Conservation (phyloP, 2,888 invertebrate species). For the Lithophane socia region DNA sequence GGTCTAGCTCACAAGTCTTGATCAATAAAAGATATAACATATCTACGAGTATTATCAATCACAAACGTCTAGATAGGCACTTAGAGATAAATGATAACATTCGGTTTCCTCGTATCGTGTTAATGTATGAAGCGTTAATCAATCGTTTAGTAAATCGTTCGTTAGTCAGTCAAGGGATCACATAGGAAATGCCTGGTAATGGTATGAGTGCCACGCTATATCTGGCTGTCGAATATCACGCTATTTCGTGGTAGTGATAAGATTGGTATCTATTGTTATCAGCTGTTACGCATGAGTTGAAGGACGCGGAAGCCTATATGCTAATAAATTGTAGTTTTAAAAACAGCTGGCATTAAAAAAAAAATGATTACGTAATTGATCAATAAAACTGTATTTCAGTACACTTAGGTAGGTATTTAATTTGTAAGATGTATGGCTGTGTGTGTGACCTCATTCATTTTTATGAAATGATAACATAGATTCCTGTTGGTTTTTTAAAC, state of each 20-base stretch:
- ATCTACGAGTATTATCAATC: constrained; percentile 53
- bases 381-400: not conserved
- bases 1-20: constrained; percentile 17
- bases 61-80: constrained; percentile 41
- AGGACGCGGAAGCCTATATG: constrained; percentile 21
- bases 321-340: constrained; percentile 5
- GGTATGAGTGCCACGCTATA: constrained; percentile 27
- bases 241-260: constrained; percentile 36
- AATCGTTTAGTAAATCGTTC: not conserved
- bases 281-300: constrained; percentile 33
- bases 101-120: constrained; percentile 15
- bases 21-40: constrained; percentile 28
- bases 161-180: constrained; percentile 26
- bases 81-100: constrained; percentile 49
- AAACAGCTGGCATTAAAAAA: constrained; percentile 23
- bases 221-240: constrained; percentile 39
- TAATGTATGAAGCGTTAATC: constrained; percentile 6
- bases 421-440: not conserved
- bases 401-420: not conserved
- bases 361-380: not conserved
- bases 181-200: constrained; percentile 18
- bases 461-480: not conserved
- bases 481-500: not conserved
- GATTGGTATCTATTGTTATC: constrained; percentile 35
- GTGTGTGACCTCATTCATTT: not conserved